These are phyloP conservation scores for Callocephalon fimbriatum DNA, from an alignment of 2,113 vertebrate species.

Conservation along the genomic window DNA sequence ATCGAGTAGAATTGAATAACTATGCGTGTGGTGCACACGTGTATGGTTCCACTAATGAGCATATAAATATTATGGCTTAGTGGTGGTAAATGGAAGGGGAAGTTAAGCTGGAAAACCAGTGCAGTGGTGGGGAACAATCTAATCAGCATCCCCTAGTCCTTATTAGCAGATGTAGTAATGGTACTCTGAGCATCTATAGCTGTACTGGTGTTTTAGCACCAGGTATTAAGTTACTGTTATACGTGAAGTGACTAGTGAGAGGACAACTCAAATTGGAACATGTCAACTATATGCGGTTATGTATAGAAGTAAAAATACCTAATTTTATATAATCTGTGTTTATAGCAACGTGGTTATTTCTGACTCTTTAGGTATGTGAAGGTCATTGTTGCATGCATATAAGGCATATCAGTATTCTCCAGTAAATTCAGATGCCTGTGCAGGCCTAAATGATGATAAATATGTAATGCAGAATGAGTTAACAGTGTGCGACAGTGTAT, in stretches of 20 bases:
- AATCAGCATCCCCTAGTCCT: background rate
- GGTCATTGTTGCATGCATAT: background rate
- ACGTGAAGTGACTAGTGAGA: background rate
- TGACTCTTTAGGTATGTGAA: background rate
- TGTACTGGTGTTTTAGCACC: background rate
- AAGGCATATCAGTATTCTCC: background rate
- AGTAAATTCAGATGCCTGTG: background rate
- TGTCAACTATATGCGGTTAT: background rate
- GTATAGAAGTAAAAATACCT: background rate
- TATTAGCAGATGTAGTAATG: background rate
- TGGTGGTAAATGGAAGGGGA: background rate
- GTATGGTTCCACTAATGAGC: background rate
- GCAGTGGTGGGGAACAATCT: background rate
- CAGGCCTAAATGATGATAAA: background rate
- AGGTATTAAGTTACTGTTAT: conserved; percentile 10
- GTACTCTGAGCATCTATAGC: background rate
- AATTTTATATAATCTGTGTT: background rate
- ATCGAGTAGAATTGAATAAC: background rate
- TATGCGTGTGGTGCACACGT: background rate
- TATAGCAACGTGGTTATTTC: background rate
- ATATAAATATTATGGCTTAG: background rate
- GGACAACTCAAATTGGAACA: background rate
- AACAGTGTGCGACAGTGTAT: background rate
- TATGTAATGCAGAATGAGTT: background rate
- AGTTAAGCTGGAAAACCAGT: background rate